phyloP scores from a whole-genome alignment of 2,888 invertebrate species.

The Amblyjoppa fuscipennis region DNA sequence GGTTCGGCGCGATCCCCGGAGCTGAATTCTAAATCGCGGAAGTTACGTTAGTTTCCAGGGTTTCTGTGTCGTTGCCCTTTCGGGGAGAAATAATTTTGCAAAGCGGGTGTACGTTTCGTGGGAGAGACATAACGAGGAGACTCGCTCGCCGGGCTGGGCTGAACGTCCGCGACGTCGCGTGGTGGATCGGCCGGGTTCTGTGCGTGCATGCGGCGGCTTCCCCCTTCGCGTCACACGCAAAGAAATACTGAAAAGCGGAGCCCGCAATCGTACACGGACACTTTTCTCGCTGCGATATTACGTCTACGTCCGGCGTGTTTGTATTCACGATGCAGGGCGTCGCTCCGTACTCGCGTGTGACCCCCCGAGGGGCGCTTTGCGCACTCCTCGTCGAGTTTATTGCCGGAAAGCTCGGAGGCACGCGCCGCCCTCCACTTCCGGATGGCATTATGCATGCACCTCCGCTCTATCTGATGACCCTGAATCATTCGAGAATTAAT shows the following conservation, averaged over 20 bases:
- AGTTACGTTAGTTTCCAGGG: neutral
- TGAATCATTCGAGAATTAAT: conserved; percentile 51
- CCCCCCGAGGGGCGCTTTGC: neutral
- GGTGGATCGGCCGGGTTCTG: conserved; percentile 29
- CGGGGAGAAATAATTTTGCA: conserved; percentile 15
- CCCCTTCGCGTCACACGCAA: conserved; percentile 6
- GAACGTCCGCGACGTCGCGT: conserved; percentile 42
- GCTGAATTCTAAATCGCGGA: conserved; percentile 5
- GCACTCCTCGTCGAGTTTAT: conserved; percentile 45
- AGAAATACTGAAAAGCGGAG: conserved; percentile 13
- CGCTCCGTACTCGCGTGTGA: conserved; percentile 24
- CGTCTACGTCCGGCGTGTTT: conserved; percentile 9
- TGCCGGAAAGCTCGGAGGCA: conserved; percentile 58
- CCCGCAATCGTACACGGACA: neutral
- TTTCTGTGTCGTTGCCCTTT: conserved; percentile 10
- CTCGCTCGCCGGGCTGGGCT: neutral
- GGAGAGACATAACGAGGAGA: neutral
- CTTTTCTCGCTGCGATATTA: conserved; percentile 10
- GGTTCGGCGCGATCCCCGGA: neutral
- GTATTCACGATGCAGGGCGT: neutral
- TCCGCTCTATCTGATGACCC: conserved; percentile 45
- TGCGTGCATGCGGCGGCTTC: conserved; percentile 30
- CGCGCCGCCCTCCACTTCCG: conserved; percentile 49
- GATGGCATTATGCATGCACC: conserved; percentile 45
- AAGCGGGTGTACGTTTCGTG: neutral